phyloP scores from a whole-genome alignment of 1,140 invertebrate genomes.

The Drosophila kanapiae region DNA sequence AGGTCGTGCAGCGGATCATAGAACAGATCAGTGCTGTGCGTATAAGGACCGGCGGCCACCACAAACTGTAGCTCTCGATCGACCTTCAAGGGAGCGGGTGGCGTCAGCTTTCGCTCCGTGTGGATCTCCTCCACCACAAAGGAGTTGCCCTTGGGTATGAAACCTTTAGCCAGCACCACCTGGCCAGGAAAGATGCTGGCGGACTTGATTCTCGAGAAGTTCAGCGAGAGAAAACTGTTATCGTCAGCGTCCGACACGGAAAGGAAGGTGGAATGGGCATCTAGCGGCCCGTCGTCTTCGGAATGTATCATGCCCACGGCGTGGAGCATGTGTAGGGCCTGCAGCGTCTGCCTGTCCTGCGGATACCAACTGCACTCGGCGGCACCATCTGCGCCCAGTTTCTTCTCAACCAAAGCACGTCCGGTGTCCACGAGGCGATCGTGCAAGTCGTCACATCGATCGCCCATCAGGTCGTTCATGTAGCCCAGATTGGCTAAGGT shows the following conservation, averaged over 20 bases:
- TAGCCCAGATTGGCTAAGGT: conserved; percentile 54
- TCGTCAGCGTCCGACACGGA: conserved; percentile 88
- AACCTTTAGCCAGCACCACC: conserved; percentile 91
- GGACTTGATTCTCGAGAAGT: conserved; percentile 88
- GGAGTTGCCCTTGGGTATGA: conserved; percentile 89
- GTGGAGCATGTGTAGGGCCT: conserved; percentile 58
- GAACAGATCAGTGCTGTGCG: conserved; percentile 90
- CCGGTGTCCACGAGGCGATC: conserved; percentile 60
- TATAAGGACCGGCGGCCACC: conserved; percentile 93
- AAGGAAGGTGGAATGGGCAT: conserved; percentile 89
- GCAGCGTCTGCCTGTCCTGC: conserved; percentile 58
- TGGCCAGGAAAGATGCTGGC: conserved; percentile 95
- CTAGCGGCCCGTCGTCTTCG: conserved; percentile 90
- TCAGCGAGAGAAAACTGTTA: conserved; percentile 86
- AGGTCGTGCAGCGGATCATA: conserved; percentile 94
- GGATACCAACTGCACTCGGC: conserved; percentile 71
- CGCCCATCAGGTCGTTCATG: conserved; percentile 66
- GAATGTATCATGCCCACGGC: conserved; percentile 90
- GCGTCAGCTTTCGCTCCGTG: conserved; percentile 83
- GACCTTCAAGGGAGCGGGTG: conserved; percentile 67
- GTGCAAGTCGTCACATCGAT: conserved; percentile 58
- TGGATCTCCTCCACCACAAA: conserved; percentile 90
- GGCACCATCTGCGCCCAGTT: conserved; percentile 52
- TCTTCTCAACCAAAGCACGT: conserved; percentile 57
- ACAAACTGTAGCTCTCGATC: conserved; percentile 89